phyloP scores from a whole-genome alignment of 2,888 invertebrate genomes.

The Listrodromus nycthemerus region DNA sequence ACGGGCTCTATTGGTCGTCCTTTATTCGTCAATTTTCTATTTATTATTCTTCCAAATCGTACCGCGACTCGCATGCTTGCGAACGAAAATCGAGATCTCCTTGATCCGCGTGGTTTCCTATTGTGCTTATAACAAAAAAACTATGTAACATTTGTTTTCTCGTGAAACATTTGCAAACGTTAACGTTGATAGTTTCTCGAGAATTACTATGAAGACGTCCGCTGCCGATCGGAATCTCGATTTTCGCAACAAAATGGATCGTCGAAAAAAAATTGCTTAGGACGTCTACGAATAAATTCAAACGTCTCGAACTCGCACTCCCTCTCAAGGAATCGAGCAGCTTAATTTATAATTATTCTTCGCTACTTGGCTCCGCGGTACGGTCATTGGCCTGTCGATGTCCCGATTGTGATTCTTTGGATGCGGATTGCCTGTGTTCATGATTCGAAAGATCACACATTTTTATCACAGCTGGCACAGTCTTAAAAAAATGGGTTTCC shows the following conservation, averaged over 20 bases:
- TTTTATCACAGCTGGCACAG: constrained; percentile 3
- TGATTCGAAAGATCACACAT: not conserved
- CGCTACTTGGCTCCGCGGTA: not conserved
- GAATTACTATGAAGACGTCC: constrained; percentile 33
- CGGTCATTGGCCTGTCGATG: not conserved
- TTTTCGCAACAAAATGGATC: constrained; percentile 12
- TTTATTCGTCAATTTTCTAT: constrained; percentile 7
- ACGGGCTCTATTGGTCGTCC: constrained; percentile 55
- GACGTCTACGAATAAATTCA: not conserved
- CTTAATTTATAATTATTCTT: constrained; percentile 10
- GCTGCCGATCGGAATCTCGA: constrained; percentile 33
- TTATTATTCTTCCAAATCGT: constrained; percentile 4
- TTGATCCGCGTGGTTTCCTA: constrained; percentile 12
- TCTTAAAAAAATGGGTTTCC: not conserved
- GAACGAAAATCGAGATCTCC: constrained; percentile 40
- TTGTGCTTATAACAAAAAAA: constrained; percentile 43
- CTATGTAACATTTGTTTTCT: constrained; percentile 33
- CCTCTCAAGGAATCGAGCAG: not conserved
- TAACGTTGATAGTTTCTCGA: constrained; percentile 1
- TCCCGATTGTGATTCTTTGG: not conserved
- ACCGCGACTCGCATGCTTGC: constrained; percentile 10
- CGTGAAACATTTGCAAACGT: constrained; percentile 14
- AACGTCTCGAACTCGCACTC: not conserved
- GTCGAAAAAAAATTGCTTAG: not conserved
- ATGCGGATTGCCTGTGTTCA: not conserved